A percentile compares a stretch with the other conserved stretches of the same genome.
phyloP scores from a whole-genome alignment of 2,888 invertebrate genomes.

The Ecliptopera silaceata region DNA sequence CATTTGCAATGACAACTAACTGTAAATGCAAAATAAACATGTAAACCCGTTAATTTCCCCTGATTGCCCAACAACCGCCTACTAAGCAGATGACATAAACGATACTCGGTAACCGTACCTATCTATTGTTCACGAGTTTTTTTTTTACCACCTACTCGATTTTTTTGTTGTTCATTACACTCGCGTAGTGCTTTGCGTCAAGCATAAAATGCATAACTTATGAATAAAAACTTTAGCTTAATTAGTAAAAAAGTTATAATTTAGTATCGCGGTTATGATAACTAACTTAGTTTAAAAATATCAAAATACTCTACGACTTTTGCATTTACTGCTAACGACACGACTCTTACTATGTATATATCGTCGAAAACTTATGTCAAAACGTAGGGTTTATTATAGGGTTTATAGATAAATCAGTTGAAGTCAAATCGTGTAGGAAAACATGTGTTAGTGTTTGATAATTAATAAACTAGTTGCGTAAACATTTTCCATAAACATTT shows the following conservation, averaged over 20 bases:
- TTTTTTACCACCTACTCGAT: slow-evolving; percentile 28
- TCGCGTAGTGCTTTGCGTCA: neutral
- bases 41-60: neutral
- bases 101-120: slow-evolving; percentile 31
- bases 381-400: no score
- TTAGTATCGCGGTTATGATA: no score
- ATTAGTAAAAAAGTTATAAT: no score
- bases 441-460: slow-evolving; percentile 3
- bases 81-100: slow-evolving; percentile 36
- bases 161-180: neutral
- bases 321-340: no score
- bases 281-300: no score
- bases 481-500: slow-evolving; percentile 23
- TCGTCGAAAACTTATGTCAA: no score
- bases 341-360: no score
- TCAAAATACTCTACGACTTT: no score
- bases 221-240: no score
- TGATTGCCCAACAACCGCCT: slow-evolving; percentile 25
- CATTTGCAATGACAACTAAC: no score
- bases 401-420: no score
- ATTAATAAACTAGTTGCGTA: slow-evolving; percentile 14
- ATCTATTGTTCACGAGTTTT: slow-evolving; percentile 40
- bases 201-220: no score
- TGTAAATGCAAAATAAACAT: neutral
- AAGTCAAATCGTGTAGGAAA: neutral